A percentile compares a stretch with the other conserved stretches of the same genome.
These are phyloP conservation scores for Cromileptes altivelis DNA, from an alignment of 2,113 vertebrate genomes.

Conservation along the genomic window DNA sequence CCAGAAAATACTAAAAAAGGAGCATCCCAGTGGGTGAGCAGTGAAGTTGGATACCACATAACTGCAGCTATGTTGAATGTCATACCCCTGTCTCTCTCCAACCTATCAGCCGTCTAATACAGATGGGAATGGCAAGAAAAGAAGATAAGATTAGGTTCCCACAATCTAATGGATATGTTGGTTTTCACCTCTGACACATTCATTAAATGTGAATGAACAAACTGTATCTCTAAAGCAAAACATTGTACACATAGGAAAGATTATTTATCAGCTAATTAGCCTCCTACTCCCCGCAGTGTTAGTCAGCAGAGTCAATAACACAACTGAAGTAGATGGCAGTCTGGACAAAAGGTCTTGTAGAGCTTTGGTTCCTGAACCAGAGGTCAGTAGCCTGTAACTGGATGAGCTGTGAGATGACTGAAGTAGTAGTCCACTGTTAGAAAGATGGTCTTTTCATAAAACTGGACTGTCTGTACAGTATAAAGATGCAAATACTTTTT, in stretches of 20 bases:
- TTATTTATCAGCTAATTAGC: too few relatives aligned
- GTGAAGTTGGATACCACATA: not conserved
- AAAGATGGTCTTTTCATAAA: too few relatives aligned
- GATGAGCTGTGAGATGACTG: not conserved
- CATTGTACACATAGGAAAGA: too few relatives aligned
- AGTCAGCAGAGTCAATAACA: not conserved
- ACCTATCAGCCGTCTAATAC: not conserved
- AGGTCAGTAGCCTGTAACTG: not conserved
- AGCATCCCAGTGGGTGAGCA: not conserved
- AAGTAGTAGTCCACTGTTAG: too few relatives aligned
- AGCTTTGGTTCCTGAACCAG: not conserved
- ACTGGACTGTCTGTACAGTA: too few relatives aligned
- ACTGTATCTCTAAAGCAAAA: too few relatives aligned
- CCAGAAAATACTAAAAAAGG: not conserved
- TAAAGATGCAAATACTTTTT: too few relatives aligned
- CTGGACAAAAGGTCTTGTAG: not conserved
- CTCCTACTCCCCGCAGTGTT: not conserved
- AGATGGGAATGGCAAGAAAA: not conserved
- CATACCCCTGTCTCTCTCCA: not conserved
- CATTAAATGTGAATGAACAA: too few relatives aligned
- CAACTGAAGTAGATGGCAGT: too few relatives aligned
- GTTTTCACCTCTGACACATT: not conserved
- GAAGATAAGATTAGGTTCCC: not conserved
- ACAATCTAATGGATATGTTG: not conserved
- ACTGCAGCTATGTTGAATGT: not conserved